These are phyloP conservation scores for Micromesistius poutassou DNA, from an alignment of 2,797 vertebrate genomes.

Conservation along the genomic window DNA sequence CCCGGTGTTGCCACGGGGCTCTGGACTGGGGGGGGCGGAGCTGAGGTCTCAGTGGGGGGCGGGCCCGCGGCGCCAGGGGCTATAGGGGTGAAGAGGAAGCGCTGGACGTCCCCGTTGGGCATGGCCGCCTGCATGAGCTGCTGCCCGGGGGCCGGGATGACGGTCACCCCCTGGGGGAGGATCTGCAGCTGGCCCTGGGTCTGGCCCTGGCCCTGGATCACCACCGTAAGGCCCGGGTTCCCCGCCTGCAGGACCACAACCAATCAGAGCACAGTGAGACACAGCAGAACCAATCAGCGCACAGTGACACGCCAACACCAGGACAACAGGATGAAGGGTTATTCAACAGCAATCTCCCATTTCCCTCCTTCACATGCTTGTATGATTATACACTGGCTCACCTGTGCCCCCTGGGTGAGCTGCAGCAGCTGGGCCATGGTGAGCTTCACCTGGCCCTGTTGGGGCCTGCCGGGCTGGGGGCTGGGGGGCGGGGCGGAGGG, in stretches of 20 bases:
- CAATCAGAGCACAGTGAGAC: too few species aligned
- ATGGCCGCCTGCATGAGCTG: conserved; percentile 99
- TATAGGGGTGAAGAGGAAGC: conserved; percentile 94
- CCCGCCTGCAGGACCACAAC: conserved; percentile 75
- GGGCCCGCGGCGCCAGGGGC: conserved; percentile 54
- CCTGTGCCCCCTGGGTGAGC: conserved; percentile 91
- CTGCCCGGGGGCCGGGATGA: conserved; percentile 92
- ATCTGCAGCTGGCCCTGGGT: conserved; percentile 94
- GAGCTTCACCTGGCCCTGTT: conserved; percentile 96
- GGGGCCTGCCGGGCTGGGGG: conserved; percentile 74
- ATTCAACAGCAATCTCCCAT: too few species aligned
- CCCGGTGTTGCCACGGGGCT: conserved; percentile 25
- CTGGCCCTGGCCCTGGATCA: conserved; percentile 98
- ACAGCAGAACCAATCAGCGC: too few species aligned
- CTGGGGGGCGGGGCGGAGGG: conserved; percentile 40
- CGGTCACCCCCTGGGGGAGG: conserved; percentile 91
- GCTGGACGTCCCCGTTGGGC: conserved; percentile 95
- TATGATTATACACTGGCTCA: conserved; percentile 50
- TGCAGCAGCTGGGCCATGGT: conserved; percentile 97
- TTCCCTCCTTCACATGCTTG: too few species aligned
- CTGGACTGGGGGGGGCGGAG: background rate
- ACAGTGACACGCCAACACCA: background rate
- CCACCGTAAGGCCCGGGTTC: conserved; percentile 93
- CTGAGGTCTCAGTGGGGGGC: too few species aligned
- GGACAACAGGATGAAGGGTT: background rate